Evolutionary conservation across 2,888 invertebrate genomes (phyloP).

Genomic region (Rhaphigaster nebulosa): DNA sequence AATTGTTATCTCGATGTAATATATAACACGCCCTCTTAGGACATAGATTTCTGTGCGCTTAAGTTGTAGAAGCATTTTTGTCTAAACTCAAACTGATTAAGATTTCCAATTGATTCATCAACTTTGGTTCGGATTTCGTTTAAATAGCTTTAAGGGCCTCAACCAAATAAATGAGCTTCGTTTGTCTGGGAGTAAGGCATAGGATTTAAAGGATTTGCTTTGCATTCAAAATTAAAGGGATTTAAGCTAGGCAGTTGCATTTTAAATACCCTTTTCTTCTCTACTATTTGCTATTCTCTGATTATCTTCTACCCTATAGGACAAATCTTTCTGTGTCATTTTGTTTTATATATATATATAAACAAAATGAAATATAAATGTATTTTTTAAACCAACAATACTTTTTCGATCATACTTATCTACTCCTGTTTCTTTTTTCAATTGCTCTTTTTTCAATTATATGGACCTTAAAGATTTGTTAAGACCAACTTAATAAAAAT

Average conservation of each 20-base stretch:
- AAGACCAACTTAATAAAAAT: too few relatives aligned
- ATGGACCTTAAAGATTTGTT: too few relatives aligned
- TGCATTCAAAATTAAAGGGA: slow-evolving; percentile 31
- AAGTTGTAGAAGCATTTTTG: background rate
- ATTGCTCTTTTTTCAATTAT: too few relatives aligned
- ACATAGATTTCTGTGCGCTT: background rate
- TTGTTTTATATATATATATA: background rate
- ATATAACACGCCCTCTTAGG: background rate
- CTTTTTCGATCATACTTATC: too few relatives aligned
- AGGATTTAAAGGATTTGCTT: background rate
- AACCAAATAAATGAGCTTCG: background rate
- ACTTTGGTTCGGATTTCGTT: background rate
- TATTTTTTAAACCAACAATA: too few relatives aligned
- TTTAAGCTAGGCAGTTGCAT: background rate
- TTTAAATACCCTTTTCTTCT: background rate
- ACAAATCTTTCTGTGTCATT: background rate
- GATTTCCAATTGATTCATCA: background rate
- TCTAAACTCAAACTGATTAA: background rate
- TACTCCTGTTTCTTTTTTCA: too few relatives aligned
- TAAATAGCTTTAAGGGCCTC: background rate
- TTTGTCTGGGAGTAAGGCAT: background rate
- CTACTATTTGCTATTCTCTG: background rate
- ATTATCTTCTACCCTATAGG: background rate
- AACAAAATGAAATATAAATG: too few relatives aligned
- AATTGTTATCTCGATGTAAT: background rate